Conservation (phyloP, 1,140 invertebrate genomes). For the Drosophila tristis region DNA sequence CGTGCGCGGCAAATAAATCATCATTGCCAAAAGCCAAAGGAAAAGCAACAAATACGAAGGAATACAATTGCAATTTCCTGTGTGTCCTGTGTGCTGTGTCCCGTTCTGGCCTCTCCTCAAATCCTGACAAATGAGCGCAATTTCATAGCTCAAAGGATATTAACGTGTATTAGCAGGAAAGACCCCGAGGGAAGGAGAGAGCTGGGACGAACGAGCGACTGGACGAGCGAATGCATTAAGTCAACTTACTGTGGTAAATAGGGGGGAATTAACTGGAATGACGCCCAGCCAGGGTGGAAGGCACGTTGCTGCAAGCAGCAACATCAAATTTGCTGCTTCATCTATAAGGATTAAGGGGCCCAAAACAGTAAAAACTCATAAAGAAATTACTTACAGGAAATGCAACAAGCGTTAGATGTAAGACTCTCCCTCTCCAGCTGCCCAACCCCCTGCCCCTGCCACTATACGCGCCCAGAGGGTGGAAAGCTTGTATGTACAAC, state of each 20-base stretch:
- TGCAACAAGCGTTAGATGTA: conserved; percentile 67
- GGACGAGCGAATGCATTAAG: conserved; percentile 68
- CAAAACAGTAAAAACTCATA: conserved; percentile 72
- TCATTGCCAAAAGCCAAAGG: conserved; percentile 61
- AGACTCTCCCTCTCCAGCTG: conserved; percentile 16
- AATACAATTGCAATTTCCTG: conserved; percentile 71
- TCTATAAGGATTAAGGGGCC: conserved; percentile 73
- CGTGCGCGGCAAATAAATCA: conserved; percentile 72
- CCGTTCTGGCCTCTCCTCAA: conserved; percentile 30
- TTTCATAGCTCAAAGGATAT: conserved; percentile 70
- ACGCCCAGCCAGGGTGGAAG: conserved; percentile 17
- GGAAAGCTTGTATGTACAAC: conserved; percentile 6
- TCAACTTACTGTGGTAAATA: conserved; percentile 64
- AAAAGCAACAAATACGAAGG: conserved; percentile 43
- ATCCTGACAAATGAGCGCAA: conserved; percentile 80
- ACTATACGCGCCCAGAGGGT: conserved; percentile 25
- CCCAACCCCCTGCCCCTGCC: conserved; percentile 22
- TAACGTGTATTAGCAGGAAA: conserved; percentile 68
- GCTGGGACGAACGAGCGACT: background rate
- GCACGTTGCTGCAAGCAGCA: conserved; percentile 59
- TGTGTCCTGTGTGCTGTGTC: conserved; percentile 11
- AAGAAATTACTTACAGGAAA: conserved; percentile 78
- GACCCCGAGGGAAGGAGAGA: too few relatives aligned
- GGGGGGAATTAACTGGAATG: conserved; percentile 52
- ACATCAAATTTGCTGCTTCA: conserved; percentile 77